These are phyloP conservation scores for Cercopithecus mona DNA, from an alignment of 2,113 vertebrate genomes.

Conservation along the genomic window DNA sequence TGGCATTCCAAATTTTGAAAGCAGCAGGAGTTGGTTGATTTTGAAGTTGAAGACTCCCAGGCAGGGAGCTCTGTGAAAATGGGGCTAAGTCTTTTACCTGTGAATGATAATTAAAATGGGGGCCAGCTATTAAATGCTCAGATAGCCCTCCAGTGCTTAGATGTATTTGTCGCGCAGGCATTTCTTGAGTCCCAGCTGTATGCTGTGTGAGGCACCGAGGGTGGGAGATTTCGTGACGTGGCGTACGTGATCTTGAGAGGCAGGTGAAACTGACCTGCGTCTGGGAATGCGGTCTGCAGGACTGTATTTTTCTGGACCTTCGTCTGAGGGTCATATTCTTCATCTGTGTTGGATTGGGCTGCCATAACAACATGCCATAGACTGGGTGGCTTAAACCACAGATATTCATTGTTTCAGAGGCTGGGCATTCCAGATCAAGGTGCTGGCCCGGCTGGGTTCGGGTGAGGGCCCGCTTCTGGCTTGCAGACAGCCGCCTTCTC, in stretches of 20 bases:
- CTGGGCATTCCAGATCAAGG: background rate
- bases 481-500: background rate
- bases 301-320: background rate
- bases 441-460: background rate
- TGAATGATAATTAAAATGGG: background rate
- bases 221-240: fast-evolving
- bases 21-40: background rate
- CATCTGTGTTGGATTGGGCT: background rate
- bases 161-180: background rate
- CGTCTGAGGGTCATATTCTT: background rate
- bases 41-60: background rate
- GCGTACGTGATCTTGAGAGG: background rate
- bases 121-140: fast-evolving
- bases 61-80: background rate
- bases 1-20: background rate
- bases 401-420: background rate
- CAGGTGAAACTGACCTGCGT: background rate
- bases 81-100: background rate
- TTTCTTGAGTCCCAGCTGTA: background rate
- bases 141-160: background rate
- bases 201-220: fast-evolving
- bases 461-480: background rate
- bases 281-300: background rate
- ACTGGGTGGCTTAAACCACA: background rate
- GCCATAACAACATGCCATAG: background rate